phyloP scores from a whole-genome alignment of 2,888 invertebrate species.

The Euclidia mi region DNA sequence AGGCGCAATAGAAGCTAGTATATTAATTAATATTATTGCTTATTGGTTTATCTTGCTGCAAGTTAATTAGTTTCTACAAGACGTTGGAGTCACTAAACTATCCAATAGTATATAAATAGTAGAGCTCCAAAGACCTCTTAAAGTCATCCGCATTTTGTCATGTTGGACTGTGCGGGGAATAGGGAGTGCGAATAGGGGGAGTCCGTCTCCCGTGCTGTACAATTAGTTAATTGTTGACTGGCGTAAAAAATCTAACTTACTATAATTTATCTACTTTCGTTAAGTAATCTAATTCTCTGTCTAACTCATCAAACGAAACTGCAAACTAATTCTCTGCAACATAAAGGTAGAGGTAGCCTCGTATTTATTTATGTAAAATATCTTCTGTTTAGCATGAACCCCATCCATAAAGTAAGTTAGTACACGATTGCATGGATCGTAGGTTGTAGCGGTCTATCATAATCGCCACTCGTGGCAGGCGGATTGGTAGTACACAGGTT shows the following conservation, averaged over 20 bases:
- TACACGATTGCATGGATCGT: constrained; percentile 21
- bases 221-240: too few species aligned
- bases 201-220: too few species aligned
- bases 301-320: too few species aligned
- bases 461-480: constrained; percentile 18
- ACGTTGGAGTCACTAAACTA: neutral
- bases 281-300: too few species aligned
- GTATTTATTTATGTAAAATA: constrained; percentile 2
- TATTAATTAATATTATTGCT: constrained; percentile 49
- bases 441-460: constrained; percentile 23
- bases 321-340: neutral
- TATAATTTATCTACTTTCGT: too few species aligned
- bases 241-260: too few species aligned
- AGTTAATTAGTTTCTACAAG: constrained; percentile 5
- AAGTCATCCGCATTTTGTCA: too few species aligned
- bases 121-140: too few species aligned
- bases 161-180: too few species aligned
- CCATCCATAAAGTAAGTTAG: constrained; percentile 13
- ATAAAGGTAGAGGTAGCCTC: neutral
- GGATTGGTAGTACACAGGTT: constrained; percentile 16
- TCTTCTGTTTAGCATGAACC: constrained; percentile 6
- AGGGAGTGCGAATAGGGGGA: too few species aligned
- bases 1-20: constrained; percentile 39
- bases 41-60: constrained; percentile 28
- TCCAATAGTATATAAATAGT: neutral